Evolutionary conservation across 2,113 vertebrate species (phyloP).

Genomic region (Atractosteus spatula): DNA sequence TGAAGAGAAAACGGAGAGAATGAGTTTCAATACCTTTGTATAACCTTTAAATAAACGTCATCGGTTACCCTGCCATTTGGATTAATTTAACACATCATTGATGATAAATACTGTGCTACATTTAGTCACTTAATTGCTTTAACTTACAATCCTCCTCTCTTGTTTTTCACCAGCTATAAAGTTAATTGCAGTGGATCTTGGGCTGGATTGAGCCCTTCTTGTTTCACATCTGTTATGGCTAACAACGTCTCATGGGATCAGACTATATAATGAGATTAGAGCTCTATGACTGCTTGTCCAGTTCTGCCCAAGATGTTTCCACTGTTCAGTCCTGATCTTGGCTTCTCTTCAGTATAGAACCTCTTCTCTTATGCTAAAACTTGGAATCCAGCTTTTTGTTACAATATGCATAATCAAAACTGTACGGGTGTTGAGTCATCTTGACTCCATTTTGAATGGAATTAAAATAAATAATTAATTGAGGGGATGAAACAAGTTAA

Average conservation of each 20-base stretch:
- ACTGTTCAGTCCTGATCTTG: background rate
- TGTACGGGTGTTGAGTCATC: too few relatives aligned
- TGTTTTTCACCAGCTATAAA: background rate
- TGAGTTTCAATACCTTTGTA: background rate
- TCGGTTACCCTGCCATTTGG: background rate
- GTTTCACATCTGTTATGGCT: background rate
- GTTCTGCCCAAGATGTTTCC: background rate
- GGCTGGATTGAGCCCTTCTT: background rate
- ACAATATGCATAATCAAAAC: too few relatives aligned
- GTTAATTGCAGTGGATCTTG: constrained; percentile 1
- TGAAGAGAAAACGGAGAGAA: background rate
- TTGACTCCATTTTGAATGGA: too few relatives aligned
- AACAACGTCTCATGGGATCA: background rate
- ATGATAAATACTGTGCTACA: background rate
- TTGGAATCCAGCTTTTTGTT: too few relatives aligned
- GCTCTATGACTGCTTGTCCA: too few relatives aligned
- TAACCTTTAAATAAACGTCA: background rate
- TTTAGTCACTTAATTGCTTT: background rate
- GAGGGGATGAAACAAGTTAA: too few relatives aligned
- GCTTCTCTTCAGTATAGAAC: too few relatives aligned
- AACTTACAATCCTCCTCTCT: background rate
- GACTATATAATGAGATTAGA: background rate
- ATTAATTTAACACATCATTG: constrained; percentile 5
- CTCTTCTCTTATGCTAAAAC: too few relatives aligned
- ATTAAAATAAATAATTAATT: too few relatives aligned